Conservation (phyloP, 2,797 vertebrate species). For the Okamejei kenojei region DNA sequence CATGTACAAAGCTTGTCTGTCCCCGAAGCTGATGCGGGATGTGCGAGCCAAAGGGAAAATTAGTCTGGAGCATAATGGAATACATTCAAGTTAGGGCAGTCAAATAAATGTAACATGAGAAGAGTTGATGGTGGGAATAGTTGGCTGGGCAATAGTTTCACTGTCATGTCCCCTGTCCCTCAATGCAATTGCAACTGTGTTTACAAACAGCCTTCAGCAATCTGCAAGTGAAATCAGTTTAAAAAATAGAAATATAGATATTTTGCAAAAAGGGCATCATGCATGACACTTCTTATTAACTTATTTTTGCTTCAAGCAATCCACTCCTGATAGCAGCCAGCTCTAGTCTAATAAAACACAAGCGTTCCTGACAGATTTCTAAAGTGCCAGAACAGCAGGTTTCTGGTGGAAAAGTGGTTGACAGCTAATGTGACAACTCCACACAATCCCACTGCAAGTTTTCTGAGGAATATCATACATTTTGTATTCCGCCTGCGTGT, state of each 20-base stretch:
- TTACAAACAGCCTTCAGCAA: constrained; percentile 36
- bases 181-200: constrained; percentile 18
- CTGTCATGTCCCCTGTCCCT: not conserved
- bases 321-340: not conserved
- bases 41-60: not conserved
- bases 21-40: not conserved
- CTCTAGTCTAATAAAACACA: constrained; percentile 11
- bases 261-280: not conserved
- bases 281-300: constrained; percentile 28
- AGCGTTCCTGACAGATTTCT: constrained; percentile 24
- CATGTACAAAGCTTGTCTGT: not conserved
- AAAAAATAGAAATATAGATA: constrained; percentile 26
- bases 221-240: constrained; percentile 23
- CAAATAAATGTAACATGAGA: not conserved
- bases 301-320: constrained; percentile 29
- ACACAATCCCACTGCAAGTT: constrained; percentile 16
- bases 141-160: not conserved
- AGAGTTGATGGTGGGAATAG: not conserved
- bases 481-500: not conserved
- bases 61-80: not conserved
- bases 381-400: constrained; percentile 14
- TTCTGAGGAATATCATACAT: not conserved
- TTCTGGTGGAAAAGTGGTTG: constrained; percentile 16
- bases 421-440: constrained; percentile 11
- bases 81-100: not conserved